Evolutionary conservation across 2,113 vertebrate genomes (phyloP).

Genomic region (Panurus biarmicus): DNA sequence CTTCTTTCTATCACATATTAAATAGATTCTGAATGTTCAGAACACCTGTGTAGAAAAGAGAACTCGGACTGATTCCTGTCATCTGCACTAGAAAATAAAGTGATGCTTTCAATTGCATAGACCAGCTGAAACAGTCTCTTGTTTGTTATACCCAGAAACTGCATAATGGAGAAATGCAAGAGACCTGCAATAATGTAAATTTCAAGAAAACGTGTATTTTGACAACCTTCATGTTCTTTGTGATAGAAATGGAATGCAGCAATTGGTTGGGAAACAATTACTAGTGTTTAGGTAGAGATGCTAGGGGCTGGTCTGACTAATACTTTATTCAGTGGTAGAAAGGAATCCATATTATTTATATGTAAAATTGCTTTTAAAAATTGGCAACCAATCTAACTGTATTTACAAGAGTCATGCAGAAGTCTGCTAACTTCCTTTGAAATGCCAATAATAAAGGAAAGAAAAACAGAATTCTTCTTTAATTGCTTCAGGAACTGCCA

Average conservation of each 20-base stretch:
- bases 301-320: background rate
- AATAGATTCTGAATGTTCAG: background rate
- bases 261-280: background rate
- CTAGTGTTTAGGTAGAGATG: background rate
- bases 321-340: background rate
- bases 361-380: background rate
- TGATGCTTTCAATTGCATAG: background rate
- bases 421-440: background rate
- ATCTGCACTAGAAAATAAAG: background rate
- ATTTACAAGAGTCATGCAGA: background rate
- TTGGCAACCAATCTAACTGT: background rate
- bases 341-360: background rate
- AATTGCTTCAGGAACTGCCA: background rate
- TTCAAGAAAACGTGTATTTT: background rate
- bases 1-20: background rate
- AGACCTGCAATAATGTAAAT: background rate
- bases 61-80: background rate
- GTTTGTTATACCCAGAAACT: background rate
- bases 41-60: background rate
- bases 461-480: background rate
- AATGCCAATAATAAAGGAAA: background rate
- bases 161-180: background rate
- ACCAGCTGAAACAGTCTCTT: background rate
- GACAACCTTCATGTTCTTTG: background rate
- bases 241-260: background rate